A percentile compares a stretch with the other conserved stretches of the same genome.
phyloP scores from a whole-genome alignment of 2,113 vertebrate species.

The Sprattus sprattus region DNA sequence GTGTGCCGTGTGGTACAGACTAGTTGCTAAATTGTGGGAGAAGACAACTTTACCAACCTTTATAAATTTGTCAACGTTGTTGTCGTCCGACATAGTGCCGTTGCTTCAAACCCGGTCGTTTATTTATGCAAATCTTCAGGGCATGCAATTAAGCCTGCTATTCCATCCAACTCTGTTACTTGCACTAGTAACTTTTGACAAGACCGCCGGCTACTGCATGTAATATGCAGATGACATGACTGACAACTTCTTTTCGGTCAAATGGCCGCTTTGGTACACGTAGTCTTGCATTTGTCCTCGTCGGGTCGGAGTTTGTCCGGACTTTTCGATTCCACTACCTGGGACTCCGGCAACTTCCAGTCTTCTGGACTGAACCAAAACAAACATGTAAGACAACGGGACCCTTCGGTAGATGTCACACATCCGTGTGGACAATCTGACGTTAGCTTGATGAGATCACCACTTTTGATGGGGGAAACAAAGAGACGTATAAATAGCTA shows the following conservation, averaged over 20 bases:
- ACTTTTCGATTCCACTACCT: constrained; percentile 6
- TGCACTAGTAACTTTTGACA: neutral
- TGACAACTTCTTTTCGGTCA: constrained; percentile 13
- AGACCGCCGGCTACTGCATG: neutral
- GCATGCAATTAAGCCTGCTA: constrained; percentile 50
- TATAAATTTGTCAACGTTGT: constrained; percentile 79
- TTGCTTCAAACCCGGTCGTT: constrained; percentile 30
- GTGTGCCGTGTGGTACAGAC: neutral
- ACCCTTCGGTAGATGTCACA: constrained; percentile 41
- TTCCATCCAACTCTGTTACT: constrained; percentile 8
- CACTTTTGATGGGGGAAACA: constrained; percentile 47
- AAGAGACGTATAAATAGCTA: constrained; percentile 23
- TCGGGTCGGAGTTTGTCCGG: neutral
- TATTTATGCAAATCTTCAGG: constrained; percentile 39
- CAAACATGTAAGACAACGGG: constrained; percentile 67
- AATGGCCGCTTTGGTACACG: constrained; percentile 10
- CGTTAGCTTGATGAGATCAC: constrained; percentile 41
- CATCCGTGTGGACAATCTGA: constrained; percentile 19
- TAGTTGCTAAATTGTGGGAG: neutral
- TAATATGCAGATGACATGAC: constrained; percentile 9
- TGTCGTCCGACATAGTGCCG: constrained; percentile 79
- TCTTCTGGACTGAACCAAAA: constrained; percentile 38
- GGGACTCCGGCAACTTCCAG: constrained; percentile 3
- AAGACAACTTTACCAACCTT: constrained; percentile 69
- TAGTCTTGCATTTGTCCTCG: constrained; percentile 15